These are phyloP conservation scores for Lophotriccus pileatus DNA, from an alignment of 2,797 vertebrate species.

Conservation along the genomic window DNA sequence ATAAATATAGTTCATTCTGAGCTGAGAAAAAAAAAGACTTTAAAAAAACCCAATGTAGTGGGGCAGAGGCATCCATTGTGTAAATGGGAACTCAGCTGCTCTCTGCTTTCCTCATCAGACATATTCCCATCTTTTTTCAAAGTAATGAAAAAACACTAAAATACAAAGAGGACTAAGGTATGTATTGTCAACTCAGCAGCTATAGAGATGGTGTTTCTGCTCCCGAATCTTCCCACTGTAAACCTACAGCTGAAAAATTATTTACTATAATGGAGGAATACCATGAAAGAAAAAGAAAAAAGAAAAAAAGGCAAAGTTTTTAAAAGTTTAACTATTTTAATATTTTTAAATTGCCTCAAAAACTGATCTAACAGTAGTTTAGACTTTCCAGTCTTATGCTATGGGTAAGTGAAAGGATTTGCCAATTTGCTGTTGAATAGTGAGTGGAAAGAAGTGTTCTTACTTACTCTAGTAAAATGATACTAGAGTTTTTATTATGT, in stretches of 20 bases:
- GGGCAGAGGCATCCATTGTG: not conserved
- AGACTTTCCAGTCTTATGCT: not conserved
- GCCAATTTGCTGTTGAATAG: not conserved
- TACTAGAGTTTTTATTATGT: not conserved
- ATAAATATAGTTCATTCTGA: not conserved
- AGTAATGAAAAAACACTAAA: not conserved
- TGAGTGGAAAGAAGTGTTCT: not conserved
- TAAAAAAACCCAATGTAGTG: not conserved
- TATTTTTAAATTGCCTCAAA: not conserved
- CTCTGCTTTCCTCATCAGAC: not conserved
- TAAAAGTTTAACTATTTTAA: not conserved
- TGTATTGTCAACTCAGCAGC: not conserved
- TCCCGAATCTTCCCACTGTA: not conserved
- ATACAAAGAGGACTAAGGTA: not conserved
- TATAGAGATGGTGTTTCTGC: not conserved
- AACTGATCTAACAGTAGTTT: not conserved
- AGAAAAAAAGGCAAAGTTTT: not conserved
- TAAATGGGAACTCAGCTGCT: not conserved
- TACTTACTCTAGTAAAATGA: not conserved
- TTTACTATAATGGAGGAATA: not conserved
- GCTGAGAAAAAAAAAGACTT: not conserved
- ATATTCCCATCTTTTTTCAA: not conserved
- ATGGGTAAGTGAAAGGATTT: not conserved
- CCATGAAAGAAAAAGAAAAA: fast-evolving
- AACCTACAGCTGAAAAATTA: not conserved